phyloP scores from a whole-genome alignment of 2,888 invertebrate species.

The Onchidella celtica region DNA sequence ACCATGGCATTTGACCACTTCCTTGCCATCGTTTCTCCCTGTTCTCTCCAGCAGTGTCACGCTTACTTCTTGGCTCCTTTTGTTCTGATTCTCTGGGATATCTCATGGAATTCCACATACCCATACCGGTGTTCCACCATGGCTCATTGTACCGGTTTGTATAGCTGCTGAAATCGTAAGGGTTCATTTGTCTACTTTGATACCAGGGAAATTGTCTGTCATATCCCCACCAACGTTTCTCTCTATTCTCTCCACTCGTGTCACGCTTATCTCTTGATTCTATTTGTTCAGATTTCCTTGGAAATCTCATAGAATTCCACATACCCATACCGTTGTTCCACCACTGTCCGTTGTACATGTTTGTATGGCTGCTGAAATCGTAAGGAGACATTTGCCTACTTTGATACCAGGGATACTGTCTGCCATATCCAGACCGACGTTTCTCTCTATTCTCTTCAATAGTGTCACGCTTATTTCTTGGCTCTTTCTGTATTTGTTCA shows the following conservation, averaged over 20 bases:
- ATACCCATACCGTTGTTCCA: not conserved
- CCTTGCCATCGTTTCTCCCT: not conserved
- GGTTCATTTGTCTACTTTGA: not conserved
- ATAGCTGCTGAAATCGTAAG: not conserved
- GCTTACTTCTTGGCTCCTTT: not conserved
- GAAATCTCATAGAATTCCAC: not conserved
- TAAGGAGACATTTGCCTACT: not conserved
- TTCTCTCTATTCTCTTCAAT: not conserved
- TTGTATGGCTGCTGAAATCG: too few species aligned
- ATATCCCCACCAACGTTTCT: not conserved
- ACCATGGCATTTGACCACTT: too few species aligned
- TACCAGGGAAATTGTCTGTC: not conserved
- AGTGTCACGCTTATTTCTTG: not conserved
- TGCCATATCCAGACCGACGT: not conserved
- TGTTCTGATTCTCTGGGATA: not conserved
- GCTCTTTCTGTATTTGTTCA: not conserved
- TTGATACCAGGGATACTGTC: not conserved
- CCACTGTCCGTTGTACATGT: not conserved
- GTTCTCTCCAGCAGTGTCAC: not conserved
- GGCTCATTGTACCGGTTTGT: too few species aligned
- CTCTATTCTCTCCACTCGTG: not conserved
- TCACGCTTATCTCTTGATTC: not conserved
- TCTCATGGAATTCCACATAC: not conserved
- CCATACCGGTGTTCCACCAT: constrained; percentile 3
- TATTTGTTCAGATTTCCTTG: not conserved